Percentiles rank a stretch among this genome's conserved stretches.
Conservation (phyloP, 2,113 vertebrate genomes). For the Antigone vipio region DNA sequence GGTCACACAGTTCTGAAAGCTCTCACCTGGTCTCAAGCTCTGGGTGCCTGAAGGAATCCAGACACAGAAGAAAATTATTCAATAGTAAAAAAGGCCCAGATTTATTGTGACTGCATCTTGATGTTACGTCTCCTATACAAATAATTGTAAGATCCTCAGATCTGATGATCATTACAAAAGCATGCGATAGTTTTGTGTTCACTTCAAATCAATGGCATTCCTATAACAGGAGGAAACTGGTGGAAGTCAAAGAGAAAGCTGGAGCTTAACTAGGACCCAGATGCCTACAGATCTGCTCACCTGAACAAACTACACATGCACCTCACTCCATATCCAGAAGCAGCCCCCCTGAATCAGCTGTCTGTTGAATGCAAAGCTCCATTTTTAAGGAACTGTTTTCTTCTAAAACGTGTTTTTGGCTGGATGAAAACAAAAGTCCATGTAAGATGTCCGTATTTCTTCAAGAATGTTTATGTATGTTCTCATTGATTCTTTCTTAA, state of each 20-base stretch:
- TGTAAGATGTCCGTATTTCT: fast-evolving
- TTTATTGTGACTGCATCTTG: neutral
- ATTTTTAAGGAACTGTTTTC: neutral
- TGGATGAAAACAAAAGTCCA: neutral
- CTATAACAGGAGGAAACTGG: neutral
- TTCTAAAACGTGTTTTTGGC: neutral
- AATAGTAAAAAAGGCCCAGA: neutral
- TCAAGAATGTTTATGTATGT: neutral
- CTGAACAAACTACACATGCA: neutral
- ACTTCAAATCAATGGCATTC: neutral
- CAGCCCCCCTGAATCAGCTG: fast-evolving
- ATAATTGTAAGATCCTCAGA: neutral
- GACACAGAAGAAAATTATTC: neutral
- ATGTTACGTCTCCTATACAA: neutral
- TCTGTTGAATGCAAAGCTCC: neutral
- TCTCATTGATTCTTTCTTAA: neutral
- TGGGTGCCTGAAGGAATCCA: neutral
- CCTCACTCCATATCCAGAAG: neutral
- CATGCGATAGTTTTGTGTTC: neutral
- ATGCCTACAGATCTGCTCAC: neutral
- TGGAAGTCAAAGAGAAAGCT: neutral
- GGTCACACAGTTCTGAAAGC: neutral
- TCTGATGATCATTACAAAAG: neutral
- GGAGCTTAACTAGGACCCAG: neutral
- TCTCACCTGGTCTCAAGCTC: neutral